Evolutionary conservation across 2,888 invertebrate species (phyloP).

Genomic region (Lordiphosa andalusiaca): DNA sequence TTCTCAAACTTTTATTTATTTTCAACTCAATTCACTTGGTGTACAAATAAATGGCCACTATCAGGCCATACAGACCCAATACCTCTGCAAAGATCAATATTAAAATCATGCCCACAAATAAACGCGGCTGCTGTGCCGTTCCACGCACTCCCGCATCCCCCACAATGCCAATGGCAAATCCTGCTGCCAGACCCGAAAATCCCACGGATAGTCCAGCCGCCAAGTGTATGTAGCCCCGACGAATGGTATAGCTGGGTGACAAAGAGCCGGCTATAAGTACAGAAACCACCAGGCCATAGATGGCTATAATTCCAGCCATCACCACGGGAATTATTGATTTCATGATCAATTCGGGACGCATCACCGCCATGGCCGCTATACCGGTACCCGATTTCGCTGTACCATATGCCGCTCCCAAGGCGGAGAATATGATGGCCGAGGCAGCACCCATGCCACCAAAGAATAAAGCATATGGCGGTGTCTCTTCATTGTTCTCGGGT

Average conservation of each 20-base stretch:
- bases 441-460: constrained; percentile 90
- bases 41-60: constrained; percentile 99
- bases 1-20: constrained; percentile 16
- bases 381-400: constrained; percentile 61
- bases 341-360: constrained; percentile 96
- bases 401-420: constrained; percentile 84
- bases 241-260: constrained; percentile 77
- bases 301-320: constrained; percentile 99
- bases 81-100: constrained; percentile 99
- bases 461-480: constrained; percentile 53
- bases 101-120: constrained; percentile 62
- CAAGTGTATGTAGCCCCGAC: constrained; percentile 96
- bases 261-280: constrained; percentile 92
- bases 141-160: constrained; percentile 99
- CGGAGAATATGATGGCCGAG: constrained; percentile 97
- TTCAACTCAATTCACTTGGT: constrained; percentile 85
- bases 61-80: constrained; percentile 99
- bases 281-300: constrained; percentile 98
- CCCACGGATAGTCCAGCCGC: constrained; percentile 98
- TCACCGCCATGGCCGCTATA: constrained; percentile 97
- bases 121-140: constrained; percentile 98
- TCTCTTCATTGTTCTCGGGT: constrained; percentile 33
- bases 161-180: constrained; percentile 84
- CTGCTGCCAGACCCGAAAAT: constrained; percentile 97
- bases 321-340: constrained; percentile 97